Base-by-base conservation (phyloP, 2,888 invertebrate species). In the Hoplodrina blanda region DNA sequence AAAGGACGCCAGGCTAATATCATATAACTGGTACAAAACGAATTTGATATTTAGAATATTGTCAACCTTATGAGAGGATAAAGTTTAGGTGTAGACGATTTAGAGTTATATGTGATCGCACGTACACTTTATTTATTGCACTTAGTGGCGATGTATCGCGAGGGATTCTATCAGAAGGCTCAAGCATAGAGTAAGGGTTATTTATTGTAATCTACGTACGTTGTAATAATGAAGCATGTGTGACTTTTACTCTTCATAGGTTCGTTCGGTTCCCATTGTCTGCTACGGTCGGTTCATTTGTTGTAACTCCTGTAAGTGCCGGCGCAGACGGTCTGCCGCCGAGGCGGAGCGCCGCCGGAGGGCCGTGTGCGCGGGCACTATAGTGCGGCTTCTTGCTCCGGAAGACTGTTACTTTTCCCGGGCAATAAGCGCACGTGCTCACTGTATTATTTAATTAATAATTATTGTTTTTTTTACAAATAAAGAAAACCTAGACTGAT, bases 361-460 rank as follows among this genome's bases (percentile, higher is more conserved):
- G 68, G 52, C 62, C 73, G 79, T 75, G 71, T 75, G 80, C 74
- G 76, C 62, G 63, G 73, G 78, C 68, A 72, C 70, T 75, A 20
- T 63, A 59, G 86, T 91, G 93, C 91, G 83, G 91, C 95, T 94
- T 94, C 92, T 96, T 95, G 95, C 95, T 94, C 95, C 95, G 95
- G 95, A 96, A 96, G 95, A 96, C 95, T 85, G 83, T 82, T 82
- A 90, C 95, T 96, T 96, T 96, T 95, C 96, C 96, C 94, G 94
- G 89, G 95, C 95, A 96, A 95, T 91, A 94, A 95, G 95, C 93
- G 93, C 93, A 93, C 88, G 88, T 91, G 92, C 92, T 94, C 91
- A 92, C 88, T 93, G 90, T 93, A 93, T 94, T 92, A 93, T 94
- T 94, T 93, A 90, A 92, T 91, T 90, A 75, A 81, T 76, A 63